Base-by-base conservation (phyloP, 2,797 vertebrate genomes). In the Microctenopoma steveboyesi region DNA sequence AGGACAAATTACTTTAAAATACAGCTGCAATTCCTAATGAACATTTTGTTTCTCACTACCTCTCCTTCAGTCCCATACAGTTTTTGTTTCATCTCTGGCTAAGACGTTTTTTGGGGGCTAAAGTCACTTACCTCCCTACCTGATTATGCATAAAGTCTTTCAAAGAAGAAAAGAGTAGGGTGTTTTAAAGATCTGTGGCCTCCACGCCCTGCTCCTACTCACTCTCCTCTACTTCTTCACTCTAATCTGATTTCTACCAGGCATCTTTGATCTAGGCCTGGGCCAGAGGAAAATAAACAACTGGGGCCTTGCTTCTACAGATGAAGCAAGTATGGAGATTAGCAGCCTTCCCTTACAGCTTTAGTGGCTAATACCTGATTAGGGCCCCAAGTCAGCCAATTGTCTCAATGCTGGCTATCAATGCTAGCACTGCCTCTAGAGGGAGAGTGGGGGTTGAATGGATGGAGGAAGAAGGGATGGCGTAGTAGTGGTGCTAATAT, bases 251-350 rank as follows among this genome's bases (percentile, higher is more conserved):
- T 97, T 96, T 96, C 93, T 92, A 92, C 94, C 92, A 92, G 91
- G 86, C 94, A 95, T 95, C 96, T 98, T 98, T 98, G 97, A 98
- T 98, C 94, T 96, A 82, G 69, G 79, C 63, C 72, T 63, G 66
- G 82, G 86, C 89, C 87, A 43, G 94, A 94, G 94, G 88, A 95
- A 93, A 93, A 93, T 93, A 91, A 94, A 94, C 94, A 83, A 87
- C 92, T 69, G 82, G 93, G 93, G 93, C 92, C 95, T 88, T 91
- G 78, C 93, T 92, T 92, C 94, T 95, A 94, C 97, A 98, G 95
- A 97, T 96, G 96, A 96, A 95, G 94, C 95, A 95, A 98, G 95
- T 96, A 94, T 97, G 95, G 95, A 97, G 97, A 98, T 98, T 96
- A 98, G 95, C 93, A 93, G 93, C 93, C 94, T 93, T 92, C 95